phyloP scores from a whole-genome alignment of 2,888 invertebrate species.

The Mythimna lalbum region DNA sequence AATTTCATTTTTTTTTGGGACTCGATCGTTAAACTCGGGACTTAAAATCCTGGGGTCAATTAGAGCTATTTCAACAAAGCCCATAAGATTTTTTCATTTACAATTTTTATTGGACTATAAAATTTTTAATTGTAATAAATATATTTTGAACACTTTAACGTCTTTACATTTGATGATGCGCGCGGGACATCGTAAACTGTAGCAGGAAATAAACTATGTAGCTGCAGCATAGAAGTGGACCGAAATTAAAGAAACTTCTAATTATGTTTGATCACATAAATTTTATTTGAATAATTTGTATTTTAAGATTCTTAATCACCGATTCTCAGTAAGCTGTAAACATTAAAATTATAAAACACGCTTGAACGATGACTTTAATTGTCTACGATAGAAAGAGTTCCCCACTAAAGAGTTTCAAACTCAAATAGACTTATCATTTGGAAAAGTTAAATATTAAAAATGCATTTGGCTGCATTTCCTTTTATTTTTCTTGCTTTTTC shows the following conservation, averaged over 20 bases:
- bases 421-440: slow-evolving; percentile 50
- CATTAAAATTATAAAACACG: slow-evolving; percentile 27
- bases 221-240: slow-evolving; percentile 52
- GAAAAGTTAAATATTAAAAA: slow-evolving; percentile 78
- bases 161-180: slow-evolving; percentile 63
- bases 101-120: slow-evolving; percentile 78
- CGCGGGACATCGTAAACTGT: slow-evolving; percentile 71
- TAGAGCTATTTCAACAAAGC: slow-evolving; percentile 80
- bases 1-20: slow-evolving; percentile 70
- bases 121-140: slow-evolving; percentile 80
- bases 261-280: slow-evolving; percentile 46
- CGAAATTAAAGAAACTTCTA: slow-evolving; percentile 55
- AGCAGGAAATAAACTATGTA: slow-evolving; percentile 68
- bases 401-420: slow-evolving; percentile 39
- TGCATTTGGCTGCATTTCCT: slow-evolving; percentile 84
- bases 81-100: slow-evolving; percentile 75
- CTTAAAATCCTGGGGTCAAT: slow-evolving; percentile 79
- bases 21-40: slow-evolving; percentile 79
- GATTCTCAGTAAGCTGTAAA: slow-evolving; percentile 14
- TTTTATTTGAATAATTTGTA: slow-evolving; percentile 45
- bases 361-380: slow-evolving; percentile 30
- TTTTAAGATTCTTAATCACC: slow-evolving; percentile 33
- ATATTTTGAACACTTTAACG: slow-evolving; percentile 68
- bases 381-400: slow-evolving; percentile 27
- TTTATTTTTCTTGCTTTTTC: slow-evolving; percentile 69